Conservation (phyloP, 2,797 vertebrate species). For the Avahi laniger region DNA sequence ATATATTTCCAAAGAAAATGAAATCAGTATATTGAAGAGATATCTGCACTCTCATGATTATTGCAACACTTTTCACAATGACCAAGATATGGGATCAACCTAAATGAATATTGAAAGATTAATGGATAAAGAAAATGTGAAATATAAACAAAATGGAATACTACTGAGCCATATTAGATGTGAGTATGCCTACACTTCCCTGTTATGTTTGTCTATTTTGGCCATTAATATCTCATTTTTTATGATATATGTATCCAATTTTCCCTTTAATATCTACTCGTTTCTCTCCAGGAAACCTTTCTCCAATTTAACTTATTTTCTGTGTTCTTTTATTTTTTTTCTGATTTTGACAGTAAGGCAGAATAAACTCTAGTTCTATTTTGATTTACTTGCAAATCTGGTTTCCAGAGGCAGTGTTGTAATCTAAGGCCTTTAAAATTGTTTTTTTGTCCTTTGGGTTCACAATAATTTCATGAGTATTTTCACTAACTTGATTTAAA, state of each 20-base stretch:
- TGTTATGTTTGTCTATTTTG: background rate
- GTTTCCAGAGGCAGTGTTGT: conserved; percentile 23
- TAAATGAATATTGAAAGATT: background rate
- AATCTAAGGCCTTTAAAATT: conserved; percentile 29
- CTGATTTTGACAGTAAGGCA: background rate
- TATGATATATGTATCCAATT: background rate
- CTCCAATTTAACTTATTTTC: background rate
- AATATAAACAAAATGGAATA: background rate
- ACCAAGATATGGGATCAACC: background rate
- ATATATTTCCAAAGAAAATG: background rate
- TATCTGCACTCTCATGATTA: background rate
- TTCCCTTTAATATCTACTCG: background rate
- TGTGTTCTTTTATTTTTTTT: conserved; percentile 10
- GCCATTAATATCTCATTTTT: background rate
- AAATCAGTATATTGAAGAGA: background rate
- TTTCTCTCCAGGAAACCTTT: background rate
- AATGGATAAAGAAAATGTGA: background rate
- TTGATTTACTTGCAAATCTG: conserved; percentile 45
- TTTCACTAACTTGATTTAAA: conserved; percentile 50
- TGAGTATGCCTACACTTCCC: background rate
- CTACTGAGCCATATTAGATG: background rate
- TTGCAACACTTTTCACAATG: background rate
- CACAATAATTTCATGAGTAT: background rate
- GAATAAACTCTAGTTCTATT: background rate
- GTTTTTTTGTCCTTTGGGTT: conserved; percentile 36